Evolutionary conservation across 2,113 vertebrate species (phyloP), one percentile per base, ranked within the genome.

Genomic region (Phaetusa simplex): DNA sequence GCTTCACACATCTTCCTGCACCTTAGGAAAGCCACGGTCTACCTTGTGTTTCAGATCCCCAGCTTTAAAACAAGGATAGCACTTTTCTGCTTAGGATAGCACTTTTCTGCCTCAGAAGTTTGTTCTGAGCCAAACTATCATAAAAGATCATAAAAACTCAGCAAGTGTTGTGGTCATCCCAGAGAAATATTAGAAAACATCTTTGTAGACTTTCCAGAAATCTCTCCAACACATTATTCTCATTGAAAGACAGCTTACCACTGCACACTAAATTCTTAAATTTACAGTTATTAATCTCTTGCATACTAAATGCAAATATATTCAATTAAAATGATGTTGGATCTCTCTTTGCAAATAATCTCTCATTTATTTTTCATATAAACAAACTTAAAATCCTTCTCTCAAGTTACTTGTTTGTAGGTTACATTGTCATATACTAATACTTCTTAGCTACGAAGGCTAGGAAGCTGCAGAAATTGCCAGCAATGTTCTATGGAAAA

Each of bases 351-450:
- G 88, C 0, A 24, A 93, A 90, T 95, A 82, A 61, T 65, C 56
- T 76, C 74, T 91, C 77, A 88, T 91, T 69, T 69, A 94, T 96
- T 95, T 96, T 96, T 95, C 92, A 92, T 77, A 62, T 40, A 90
- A 90, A 88, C 50, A 93, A 87, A 91, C 11, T 43, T 61, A 15
- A 88, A 90, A 67, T 55, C 38, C 59, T 67, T 64, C 72, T 69
- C 67, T 81, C 52, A 40, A 79, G 80, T 92, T 78, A 74, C 90
- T 78, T 83, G 83, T 66, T 66, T 90, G 76, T 42, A 58, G 32
- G n/a, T 73, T 90, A 67, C 67, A 80, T 0, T 62, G 73, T 26
- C 49, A 66, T 38, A 91, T 24, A 36, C 17, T 72, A 61, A 59
- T 24, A 62, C 21, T 27, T 58, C 36, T 18, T 34, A 52, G 32